These are phyloP conservation scores for Alethe diademata DNA, from an alignment of 2,113 vertebrate species.

Conservation along the genomic window DNA sequence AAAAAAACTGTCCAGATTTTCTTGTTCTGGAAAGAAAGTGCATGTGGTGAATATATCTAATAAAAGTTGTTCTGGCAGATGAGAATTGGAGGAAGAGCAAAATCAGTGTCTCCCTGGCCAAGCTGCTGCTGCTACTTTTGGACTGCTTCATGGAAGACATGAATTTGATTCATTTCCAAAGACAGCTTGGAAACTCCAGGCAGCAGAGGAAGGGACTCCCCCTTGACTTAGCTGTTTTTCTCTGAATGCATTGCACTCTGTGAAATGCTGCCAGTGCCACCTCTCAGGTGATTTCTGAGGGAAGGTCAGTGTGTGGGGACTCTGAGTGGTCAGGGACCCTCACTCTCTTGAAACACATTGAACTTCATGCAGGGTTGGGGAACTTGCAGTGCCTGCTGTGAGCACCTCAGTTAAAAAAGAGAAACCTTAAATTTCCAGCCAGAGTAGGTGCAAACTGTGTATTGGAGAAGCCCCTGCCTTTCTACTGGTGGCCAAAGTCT, in stretches of 20 bases:
- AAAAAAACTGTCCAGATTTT: not conserved
- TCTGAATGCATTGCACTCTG: not conserved
- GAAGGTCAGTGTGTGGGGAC: not conserved
- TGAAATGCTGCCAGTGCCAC: not conserved
- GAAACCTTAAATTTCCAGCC: not conserved
- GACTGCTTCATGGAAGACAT: slow-evolving; percentile 3
- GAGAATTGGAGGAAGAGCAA: not conserved
- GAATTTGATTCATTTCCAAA: slow-evolving; percentile 49
- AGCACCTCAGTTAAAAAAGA: not conserved
- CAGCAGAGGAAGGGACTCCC: slow-evolving; percentile 33
- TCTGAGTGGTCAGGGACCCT: not conserved
- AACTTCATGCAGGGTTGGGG: not conserved
- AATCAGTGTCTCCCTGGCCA: not conserved
- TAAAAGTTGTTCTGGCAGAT: not conserved
- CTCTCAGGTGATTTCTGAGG: not conserved
- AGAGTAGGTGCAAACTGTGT: not conserved
- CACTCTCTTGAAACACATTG: not conserved
- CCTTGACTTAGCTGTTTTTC: not conserved
- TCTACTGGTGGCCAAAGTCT: not conserved
- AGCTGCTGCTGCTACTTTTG: slow-evolving; percentile 24
- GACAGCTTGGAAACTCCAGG: slow-evolving; percentile 40
- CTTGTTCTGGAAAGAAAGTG: not conserved
- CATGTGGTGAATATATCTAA: not conserved
- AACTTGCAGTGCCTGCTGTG: not conserved
- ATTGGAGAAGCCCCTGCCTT: not conserved